Base-by-base conservation (phyloP, 2,888 invertebrate species). In the Pegoplata infirma region DNA sequence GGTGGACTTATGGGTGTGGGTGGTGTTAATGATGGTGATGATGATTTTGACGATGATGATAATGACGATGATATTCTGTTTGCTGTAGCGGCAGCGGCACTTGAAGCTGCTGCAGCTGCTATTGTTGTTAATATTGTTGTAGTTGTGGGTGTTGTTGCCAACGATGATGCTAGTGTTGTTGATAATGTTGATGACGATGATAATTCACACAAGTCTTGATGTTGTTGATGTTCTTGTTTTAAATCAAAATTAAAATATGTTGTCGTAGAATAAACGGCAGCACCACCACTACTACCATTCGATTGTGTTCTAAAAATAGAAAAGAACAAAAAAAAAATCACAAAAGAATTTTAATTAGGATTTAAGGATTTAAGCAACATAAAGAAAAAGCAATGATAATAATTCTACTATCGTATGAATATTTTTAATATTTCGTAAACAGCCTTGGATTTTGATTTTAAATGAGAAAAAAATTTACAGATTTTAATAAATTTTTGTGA, bases 1-100 rank as follows among this genome's bases (percentile, higher is more conserved):
- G 84, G 80, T 59, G 89, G 88, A 82, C 89, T 89, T 80, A 85
- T 86, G 53, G 88, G 87, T 82, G 88, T 85, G 78, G 85, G 84
- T 74, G 85, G 84, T 79, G 85, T 85, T 82, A 83, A 72, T 56
- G 85, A 84, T 81, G 89, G 87, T 16, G 76, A 72, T 32, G 77
- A 73, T 68, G 73, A 76, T 67, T 66, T 46, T 61, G 67, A 67
- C n/a, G 64, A 47, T 51, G 69, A 66, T 53, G 71, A 76, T 71
- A 59, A 66, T 64, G 77, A 72, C 56, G 77, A 68, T 73, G 77
- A 75, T 79, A 75, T 79, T 79, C 75, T 79, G 79, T 79, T 79
- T 75, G 79, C 40, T 79, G 53, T 67, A 79, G 71, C 75, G 67
- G 79, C 79, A 79, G 79, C 79, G 55, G 75, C 79, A 79, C 79